Base-by-base conservation (phyloP, 2,797 vertebrate species). In the Trematomus bernacchii region DNA sequence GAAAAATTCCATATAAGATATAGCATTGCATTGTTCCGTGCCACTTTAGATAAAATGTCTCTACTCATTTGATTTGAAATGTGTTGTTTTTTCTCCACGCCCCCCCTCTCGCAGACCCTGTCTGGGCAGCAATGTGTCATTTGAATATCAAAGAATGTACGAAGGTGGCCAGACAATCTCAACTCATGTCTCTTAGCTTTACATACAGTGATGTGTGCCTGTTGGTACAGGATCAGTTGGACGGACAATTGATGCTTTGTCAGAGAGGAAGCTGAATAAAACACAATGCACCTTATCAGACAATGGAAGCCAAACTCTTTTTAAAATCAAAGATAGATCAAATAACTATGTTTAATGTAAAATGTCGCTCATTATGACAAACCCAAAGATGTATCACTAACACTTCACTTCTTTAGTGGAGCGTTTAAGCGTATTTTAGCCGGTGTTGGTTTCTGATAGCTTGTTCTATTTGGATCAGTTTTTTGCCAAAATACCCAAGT, bases 91-190 rank as follows among this genome's bases (percentile, higher is more conserved):
- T 72, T 52, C 51, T 37, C n/a, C 46, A 51, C 21, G 58, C 50
- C 71, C 74, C 61, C 77, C 75, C 23, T 48, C 69, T 75, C 33
- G 10, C 16, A 0, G 53, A 50, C 30, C 71, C 47, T 54, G 47
- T 86, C 76, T 76, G 33, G 6, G 33, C 33, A 37, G 7, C 7
- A 37, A 37, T 37, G 33, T 37, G 82, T 83, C 64, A 91, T 92
- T 91, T 91, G 50, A 89, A 91, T 93, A 88, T 92, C 82, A 93
- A 92, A 91, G 89, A 80, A 65, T n/a, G 16, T 33, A 70, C 82
- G 73, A 86, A 58, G 66, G 77, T 82, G 66, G 57, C 43, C 71
- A 71, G 83, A 79, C 76, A 82, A 66, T 81, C 47, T 76, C 52
- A 86, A 72, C 53, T 44, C 47, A 71, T 5, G 3, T 57, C 74